These are phyloP conservation scores for Hippocampus barbouri DNA, from an alignment of 2,113 vertebrate genomes.

Conservation along the genomic window DNA sequence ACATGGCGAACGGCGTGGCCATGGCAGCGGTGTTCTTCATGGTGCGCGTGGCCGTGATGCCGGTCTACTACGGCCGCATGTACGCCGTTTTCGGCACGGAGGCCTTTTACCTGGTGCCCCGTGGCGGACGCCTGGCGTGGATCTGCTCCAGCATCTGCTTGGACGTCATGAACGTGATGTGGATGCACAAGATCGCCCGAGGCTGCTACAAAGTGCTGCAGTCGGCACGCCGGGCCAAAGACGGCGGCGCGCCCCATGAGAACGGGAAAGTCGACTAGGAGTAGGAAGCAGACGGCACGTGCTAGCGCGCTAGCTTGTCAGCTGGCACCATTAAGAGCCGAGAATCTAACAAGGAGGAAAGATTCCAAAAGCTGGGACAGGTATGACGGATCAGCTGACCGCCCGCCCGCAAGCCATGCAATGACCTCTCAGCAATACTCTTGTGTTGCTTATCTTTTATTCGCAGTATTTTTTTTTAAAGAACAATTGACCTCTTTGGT, in stretches of 20 bases:
- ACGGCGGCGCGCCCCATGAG: constrained; percentile 66
- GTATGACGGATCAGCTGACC: constrained; percentile 37
- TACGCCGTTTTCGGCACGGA: constrained; percentile 84
- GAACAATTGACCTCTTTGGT: constrained; percentile 22
- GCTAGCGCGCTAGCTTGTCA: not conserved
- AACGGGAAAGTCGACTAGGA: constrained; percentile 86
- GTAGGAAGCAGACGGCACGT: not conserved
- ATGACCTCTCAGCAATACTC: constrained; percentile 65
- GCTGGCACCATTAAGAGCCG: constrained; percentile 1
- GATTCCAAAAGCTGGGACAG: constrained; percentile 4
- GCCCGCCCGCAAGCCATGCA: constrained; percentile 52
- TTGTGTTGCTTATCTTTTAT: constrained; percentile 40
- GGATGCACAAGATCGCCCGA: constrained; percentile 94
- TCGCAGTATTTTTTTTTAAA: constrained; percentile 16
- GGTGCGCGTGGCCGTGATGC: constrained; percentile 88
- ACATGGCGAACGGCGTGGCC: constrained; percentile 89
- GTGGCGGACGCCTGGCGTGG: constrained; percentile 82
- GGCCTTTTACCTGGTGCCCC: constrained; percentile 79
- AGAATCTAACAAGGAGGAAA: constrained; percentile 24
- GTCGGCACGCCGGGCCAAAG: constrained; percentile 71
- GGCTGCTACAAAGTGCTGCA: constrained; percentile 88
- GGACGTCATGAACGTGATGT: constrained; percentile 97
- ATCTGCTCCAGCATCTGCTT: constrained; percentile 82
- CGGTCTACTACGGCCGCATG: constrained; percentile 81
- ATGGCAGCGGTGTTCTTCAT: constrained; percentile 92